phyloP scores from a whole-genome alignment of 1,140 invertebrate genomes.

The Heliconius himera region DNA sequence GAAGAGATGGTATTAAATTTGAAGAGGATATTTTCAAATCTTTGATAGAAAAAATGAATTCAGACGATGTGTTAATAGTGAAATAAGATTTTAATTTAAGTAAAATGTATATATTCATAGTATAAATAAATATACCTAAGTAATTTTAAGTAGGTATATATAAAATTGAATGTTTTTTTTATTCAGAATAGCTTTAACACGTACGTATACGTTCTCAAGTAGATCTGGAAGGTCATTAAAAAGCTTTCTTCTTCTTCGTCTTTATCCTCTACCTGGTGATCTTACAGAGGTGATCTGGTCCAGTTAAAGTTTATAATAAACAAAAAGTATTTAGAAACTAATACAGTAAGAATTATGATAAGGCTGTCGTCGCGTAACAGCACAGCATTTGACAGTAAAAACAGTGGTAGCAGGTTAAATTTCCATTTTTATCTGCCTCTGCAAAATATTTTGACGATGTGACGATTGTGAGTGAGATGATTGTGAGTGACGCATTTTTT shows the following conservation, averaged over 20 bases:
- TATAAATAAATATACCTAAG: neutral
- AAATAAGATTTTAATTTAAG: neutral
- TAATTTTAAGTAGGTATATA: neutral
- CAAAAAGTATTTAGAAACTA: neutral
- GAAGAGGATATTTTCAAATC: constrained; percentile 66
- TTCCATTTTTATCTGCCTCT: too few species aligned
- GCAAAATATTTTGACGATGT: too few species aligned
- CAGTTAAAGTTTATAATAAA: neutral
- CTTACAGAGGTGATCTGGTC: neutral
- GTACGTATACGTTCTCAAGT: too few species aligned
- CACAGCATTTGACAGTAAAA: too few species aligned
- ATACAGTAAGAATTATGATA: neutral
- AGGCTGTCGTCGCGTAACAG: neutral
- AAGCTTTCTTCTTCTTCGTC: neutral
- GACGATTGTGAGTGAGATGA: too few species aligned
- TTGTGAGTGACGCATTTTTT: too few species aligned
- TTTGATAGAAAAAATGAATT: constrained; percentile 55
- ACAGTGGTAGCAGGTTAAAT: too few species aligned
- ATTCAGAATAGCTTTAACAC: neutral
- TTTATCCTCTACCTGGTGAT: neutral
- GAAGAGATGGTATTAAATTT: constrained; percentile 59
- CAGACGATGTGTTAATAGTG: constrained; percentile 49
- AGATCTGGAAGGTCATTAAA: too few species aligned
- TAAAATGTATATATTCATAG: neutral
- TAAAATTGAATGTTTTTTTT: neutral